Conservation (phyloP, 2,888 invertebrate species). For the Diarsia rubi region DNA sequence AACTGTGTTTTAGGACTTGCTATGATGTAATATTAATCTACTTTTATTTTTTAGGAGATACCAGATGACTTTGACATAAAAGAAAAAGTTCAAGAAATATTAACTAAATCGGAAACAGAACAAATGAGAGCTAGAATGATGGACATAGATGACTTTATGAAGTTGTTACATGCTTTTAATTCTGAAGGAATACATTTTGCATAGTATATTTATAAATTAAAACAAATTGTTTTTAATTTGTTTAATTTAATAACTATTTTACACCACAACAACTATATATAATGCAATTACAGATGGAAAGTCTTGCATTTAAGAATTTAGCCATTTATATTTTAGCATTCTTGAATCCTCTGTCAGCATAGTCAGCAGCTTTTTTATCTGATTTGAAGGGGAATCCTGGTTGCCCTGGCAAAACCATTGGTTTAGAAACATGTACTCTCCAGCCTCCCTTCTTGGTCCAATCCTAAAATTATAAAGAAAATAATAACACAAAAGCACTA, state of each 20-base stretch:
- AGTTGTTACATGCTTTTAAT: slow-evolving; percentile 96
- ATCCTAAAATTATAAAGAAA: slow-evolving; percentile 88
- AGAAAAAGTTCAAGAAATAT: slow-evolving; percentile 94
- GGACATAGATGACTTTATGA: slow-evolving; percentile 99
- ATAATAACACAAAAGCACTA: not conserved
- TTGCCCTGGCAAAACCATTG: slow-evolving; percentile 92
- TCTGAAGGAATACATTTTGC: slow-evolving; percentile 98
- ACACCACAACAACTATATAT: slow-evolving; percentile 58
- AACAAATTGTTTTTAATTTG: slow-evolving; percentile 35
- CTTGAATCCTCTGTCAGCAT: slow-evolving; percentile 94
- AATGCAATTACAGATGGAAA: slow-evolving; percentile 16
- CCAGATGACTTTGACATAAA: slow-evolving; percentile 96
- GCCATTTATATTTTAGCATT: slow-evolving; percentile 88
- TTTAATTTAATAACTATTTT: slow-evolving; percentile 51
- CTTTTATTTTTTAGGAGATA: slow-evolving; percentile 90
- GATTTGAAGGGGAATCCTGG: slow-evolving; percentile 92
- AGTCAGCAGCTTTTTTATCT: slow-evolving; percentile 92
- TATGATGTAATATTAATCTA: not conserved
- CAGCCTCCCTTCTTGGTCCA: slow-evolving; percentile 95
- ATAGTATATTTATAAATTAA: slow-evolving; percentile 70
- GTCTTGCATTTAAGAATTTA: slow-evolving; percentile 26
- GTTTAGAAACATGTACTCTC: slow-evolving; percentile 91
- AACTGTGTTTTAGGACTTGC: not conserved
- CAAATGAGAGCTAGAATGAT: slow-evolving; percentile 97
- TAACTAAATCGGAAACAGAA: slow-evolving; percentile 93